phyloP scores from a whole-genome alignment of 2,797 vertebrate species.

The Cyclopterus lumpus region DNA sequence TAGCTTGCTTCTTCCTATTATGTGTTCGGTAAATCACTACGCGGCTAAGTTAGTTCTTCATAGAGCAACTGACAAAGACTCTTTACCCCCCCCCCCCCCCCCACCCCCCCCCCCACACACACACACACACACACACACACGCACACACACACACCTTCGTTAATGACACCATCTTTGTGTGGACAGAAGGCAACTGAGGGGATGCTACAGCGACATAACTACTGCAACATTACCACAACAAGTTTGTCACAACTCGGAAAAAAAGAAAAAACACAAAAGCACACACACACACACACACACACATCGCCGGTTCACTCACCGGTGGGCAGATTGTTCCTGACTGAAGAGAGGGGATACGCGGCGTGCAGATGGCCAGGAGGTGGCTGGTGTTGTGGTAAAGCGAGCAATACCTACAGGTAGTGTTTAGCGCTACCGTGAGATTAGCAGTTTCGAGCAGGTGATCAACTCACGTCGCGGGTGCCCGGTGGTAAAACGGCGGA shows the following conservation, averaged over 20 bases:
- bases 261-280: too few relatives aligned
- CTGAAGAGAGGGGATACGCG: not conserved
- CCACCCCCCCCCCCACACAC: too few relatives aligned
- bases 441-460: constrained; percentile 63
- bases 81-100: too few relatives aligned
- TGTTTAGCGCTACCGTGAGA: constrained; percentile 36
- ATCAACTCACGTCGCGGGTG: not conserved
- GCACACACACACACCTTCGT: not conserved
- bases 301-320: not conserved
- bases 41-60: not conserved
- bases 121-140: too few relatives aligned
- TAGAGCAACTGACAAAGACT: not conserved
- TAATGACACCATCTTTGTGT: not conserved
- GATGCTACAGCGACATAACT: not conserved
- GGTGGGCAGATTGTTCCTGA: not conserved
- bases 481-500: not conserved
- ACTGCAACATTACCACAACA: not conserved
- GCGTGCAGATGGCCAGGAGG: too few relatives aligned
- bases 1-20: not conserved
- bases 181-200: not conserved
- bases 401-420: constrained; percentile 6
- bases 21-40: too few relatives aligned
- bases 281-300: too few relatives aligned
- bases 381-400: too few relatives aligned
- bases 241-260: not conserved